Percentiles rank a stretch among this genome's conserved stretches.
These are phyloP conservation scores for Taphrorychus bicolor DNA, from an alignment of 2,888 invertebrate genomes.

Conservation along the genomic window DNA sequence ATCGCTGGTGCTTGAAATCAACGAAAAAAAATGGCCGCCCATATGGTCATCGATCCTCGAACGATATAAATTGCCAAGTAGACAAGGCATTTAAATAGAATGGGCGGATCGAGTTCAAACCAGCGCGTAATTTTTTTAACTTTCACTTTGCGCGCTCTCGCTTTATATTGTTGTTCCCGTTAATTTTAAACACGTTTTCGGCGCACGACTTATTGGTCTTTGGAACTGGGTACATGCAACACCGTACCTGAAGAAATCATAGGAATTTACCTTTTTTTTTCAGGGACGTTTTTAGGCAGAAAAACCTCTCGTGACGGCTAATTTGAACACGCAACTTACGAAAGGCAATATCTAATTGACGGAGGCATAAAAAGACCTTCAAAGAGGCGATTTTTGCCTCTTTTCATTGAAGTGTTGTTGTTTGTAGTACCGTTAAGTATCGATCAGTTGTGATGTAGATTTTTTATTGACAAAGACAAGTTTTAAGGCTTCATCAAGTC, in stretches of 20 bases:
- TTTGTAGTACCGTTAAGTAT: too few relatives aligned
- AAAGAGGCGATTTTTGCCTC: not conserved
- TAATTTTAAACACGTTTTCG: slow-evolving; percentile 11
- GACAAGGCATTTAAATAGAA: slow-evolving; percentile 22
- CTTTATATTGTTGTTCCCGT: slow-evolving; percentile 7
- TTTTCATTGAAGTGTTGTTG: too few relatives aligned
- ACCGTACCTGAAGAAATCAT: not conserved
- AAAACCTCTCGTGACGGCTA: not conserved
- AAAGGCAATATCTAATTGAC: not conserved
- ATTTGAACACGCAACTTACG: not conserved
- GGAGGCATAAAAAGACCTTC: not conserved
- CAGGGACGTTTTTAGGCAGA: not conserved
- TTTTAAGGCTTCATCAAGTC: too few relatives aligned
- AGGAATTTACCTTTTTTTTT: not conserved
- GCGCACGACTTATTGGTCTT: not conserved
- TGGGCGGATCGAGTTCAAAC: slow-evolving; percentile 11
- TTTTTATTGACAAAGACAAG: too few relatives aligned
- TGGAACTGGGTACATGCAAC: not conserved
- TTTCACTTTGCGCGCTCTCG: slow-evolving; percentile 14
- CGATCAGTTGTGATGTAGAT: too few relatives aligned
- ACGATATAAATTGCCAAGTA: slow-evolving; percentile 5
- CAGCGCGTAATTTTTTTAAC: slow-evolving; percentile 17
- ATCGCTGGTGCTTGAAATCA: too few relatives aligned
- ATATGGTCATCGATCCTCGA: not conserved
- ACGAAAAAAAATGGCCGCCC: not conserved